These are phyloP conservation scores for Ylistrum balloti DNA, from an alignment of 1,140 invertebrate genomes.

Conservation along the genomic window DNA sequence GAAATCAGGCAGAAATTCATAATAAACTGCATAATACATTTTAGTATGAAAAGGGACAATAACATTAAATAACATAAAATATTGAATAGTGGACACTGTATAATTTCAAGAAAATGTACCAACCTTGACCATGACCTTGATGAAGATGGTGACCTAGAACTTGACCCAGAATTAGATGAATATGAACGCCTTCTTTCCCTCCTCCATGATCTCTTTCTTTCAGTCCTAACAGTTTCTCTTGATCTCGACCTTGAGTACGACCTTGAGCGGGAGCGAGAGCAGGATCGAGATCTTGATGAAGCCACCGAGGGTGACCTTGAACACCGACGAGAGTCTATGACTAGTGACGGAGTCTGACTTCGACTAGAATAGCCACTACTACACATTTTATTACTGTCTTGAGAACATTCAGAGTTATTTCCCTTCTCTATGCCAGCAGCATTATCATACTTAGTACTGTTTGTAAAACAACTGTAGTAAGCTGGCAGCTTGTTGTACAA, in stretches of 20 bases:
- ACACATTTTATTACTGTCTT: slow-evolving; percentile 60
- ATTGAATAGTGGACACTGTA: not conserved
- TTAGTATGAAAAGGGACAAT: too few relatives aligned
- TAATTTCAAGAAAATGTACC: not conserved
- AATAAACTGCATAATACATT: not conserved
- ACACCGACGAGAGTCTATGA: not conserved
- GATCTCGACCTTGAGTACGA: slow-evolving; percentile 79
- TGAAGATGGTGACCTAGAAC: slow-evolving; percentile 66
- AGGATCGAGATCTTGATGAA: slow-evolving; percentile 54
- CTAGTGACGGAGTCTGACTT: slow-evolving; percentile 47
- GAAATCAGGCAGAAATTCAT: not conserved
- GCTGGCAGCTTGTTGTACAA: slow-evolving; percentile 76
- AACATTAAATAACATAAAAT: too few relatives aligned
- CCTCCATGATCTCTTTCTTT: slow-evolving; percentile 49
- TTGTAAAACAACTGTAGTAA: slow-evolving; percentile 80
- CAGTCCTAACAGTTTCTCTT: slow-evolving; percentile 65
- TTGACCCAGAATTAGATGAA: slow-evolving; percentile 67
- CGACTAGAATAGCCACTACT: slow-evolving; percentile 67
- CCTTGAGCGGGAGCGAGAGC: slow-evolving; percentile 56
- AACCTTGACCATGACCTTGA: slow-evolving; percentile 61
- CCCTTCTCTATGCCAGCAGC: slow-evolving; percentile 6
- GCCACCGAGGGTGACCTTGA: slow-evolving; percentile 58
- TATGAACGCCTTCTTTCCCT: slow-evolving; percentile 54
- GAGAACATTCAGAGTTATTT: slow-evolving; percentile 46
- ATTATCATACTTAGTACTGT: slow-evolving; percentile 78